Base-by-base conservation (phyloP, 2,797 vertebrate genomes). In the Coluber constrictor region DNA sequence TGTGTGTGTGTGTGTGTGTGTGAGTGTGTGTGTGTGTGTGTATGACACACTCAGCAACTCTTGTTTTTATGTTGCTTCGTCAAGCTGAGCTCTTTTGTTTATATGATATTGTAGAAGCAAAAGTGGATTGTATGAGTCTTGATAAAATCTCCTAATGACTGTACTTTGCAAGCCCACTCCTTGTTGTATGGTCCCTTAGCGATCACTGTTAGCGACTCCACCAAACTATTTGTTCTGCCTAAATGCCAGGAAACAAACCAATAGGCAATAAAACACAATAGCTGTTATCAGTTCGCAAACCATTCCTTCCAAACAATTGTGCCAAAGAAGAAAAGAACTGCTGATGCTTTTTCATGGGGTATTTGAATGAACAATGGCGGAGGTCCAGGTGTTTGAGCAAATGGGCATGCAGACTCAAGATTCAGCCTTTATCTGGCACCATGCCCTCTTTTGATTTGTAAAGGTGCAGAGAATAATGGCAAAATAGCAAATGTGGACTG, bases 61-160 rank as follows among this genome's bases (percentile, higher is more conserved):
- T 55, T 90, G 74, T 90, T 94, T 89, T 95, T 0, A 0, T 4
- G 7, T 94, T 94, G 55, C 79, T 94, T 96, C 94, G 66, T 61
- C 70, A 90, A 86, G 79, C 94, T 43, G 37, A 83, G 92, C 92
- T 91, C 96, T 94, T 93, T 95, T 97, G 95, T 93, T 97, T 97
- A 95, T 74, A 61, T 92, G 59, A 94, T 90, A 94, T 90, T 91
- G 90, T 59, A 95, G 87, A 1, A 88, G 88, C 95, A 94, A 96
- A 94, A 94, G 87, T 88, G 79, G 70, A 94, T 5, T 90, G 23
- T 29, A 63, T 91, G 43, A 25, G 87, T 94, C 32, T 90, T 66
- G 94, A 32, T 96, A 95, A 95, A 63, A 88, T 86, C 92, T 96
- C 51, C 23, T 93, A 95, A 93, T 94, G 93, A 93, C 60, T 1